Evolutionary conservation across 2,113 vertebrate genomes (phyloP), one percentile per base, ranked within the genome.

Genomic region (Phalacrocorax carbo): DNA sequence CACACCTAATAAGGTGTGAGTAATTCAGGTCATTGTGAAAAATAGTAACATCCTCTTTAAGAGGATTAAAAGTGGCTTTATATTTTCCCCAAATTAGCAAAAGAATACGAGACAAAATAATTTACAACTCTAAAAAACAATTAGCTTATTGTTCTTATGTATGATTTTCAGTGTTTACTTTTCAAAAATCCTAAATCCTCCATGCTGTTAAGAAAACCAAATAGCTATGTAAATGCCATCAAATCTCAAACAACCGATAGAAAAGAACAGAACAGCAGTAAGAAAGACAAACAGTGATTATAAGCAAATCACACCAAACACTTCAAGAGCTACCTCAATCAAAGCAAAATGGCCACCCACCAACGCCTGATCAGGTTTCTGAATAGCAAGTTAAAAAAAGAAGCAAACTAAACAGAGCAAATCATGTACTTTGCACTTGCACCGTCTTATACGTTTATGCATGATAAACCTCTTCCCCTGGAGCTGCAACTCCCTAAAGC

Each of bases 111-210:
- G 15, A 66, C 46, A 48, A 93, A 82, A 36, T 66, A 77, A 95
- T 93, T 93, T 83, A 93, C 68, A 92, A 44, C 90, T 75, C 60
- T 64, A 58, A 88, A 94, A 52, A 65, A 9, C 82, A 90, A 88
- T 64, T 38, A 27, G 5, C 48, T 89, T 66, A 81, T 86, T 95
- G 86, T 89, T 92, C 83, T 84, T 84, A 86, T 8, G 42, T 44
- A 94, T 96, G 95, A 52, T 84, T 20, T 34, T 12, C 81, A 86
- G 92, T 76, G 26, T 58, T 82, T 17, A 68, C 52, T 72, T 93
- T 96, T 89, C 46, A 75, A 94, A 95, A 78, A 84, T 38, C n/a
- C 29, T 60, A 88, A 78, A 78, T 78, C 55, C 65, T 78, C 55
- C 42, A 64, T 82, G 48, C 46, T 78, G 23, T 87, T 87, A 87